Evolutionary conservation across 2,113 vertebrate species (phyloP).

Genomic region (Ophiodon elongatus): DNA sequence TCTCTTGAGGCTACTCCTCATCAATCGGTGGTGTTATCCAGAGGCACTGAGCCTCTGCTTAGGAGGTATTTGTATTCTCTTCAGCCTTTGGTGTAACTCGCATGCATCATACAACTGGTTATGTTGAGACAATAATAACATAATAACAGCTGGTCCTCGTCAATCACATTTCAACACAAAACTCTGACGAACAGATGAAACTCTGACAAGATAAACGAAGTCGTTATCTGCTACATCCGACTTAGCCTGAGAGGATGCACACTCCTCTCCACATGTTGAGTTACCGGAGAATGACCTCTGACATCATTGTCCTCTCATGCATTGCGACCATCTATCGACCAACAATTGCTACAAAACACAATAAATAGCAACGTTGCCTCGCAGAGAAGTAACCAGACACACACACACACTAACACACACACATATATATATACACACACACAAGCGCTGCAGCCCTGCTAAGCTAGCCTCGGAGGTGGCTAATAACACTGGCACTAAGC

Average conservation of each 20-base stretch:
- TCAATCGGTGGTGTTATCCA: background rate
- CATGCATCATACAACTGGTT: background rate
- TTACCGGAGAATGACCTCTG: background rate
- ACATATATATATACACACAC: no score
- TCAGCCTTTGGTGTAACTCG: background rate
- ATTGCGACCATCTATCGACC: background rate
- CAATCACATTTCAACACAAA: background rate
- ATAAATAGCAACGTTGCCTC: no score
- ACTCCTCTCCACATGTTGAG: slow-evolving; percentile 18
- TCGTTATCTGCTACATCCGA: background rate
- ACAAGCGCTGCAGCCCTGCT: slow-evolving; percentile 56
- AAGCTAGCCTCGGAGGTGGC: slow-evolving; percentile 66
- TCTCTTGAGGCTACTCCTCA: background rate
- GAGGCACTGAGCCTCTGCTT: background rate
- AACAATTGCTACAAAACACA: background rate
- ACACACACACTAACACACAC: no score
- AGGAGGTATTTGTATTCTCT: background rate
- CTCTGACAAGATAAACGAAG: background rate
- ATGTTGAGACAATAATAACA: no score
- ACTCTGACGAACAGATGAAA: background rate
- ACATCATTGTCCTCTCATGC: background rate
- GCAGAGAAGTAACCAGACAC: background rate
- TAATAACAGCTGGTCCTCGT: background rate
- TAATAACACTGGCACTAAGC: slow-evolving; percentile 66
- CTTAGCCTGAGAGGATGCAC: slow-evolving; percentile 14